These are phyloP conservation scores for Periophthalmus modestus DNA, from an alignment of 2,113 vertebrate species.

Conservation along the genomic window DNA sequence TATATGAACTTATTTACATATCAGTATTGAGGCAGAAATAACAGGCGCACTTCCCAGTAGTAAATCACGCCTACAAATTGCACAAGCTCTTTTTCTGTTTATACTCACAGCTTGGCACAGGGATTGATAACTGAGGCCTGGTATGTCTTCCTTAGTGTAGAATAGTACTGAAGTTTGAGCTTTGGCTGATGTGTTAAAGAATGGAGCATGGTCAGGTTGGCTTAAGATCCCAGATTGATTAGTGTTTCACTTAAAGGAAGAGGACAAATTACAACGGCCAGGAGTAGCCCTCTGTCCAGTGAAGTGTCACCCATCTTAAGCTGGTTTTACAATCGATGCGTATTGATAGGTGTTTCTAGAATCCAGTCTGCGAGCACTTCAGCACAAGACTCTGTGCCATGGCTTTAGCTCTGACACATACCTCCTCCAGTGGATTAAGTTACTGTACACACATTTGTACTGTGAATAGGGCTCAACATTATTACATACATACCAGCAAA, in stretches of 20 bases:
- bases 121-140: too few species aligned
- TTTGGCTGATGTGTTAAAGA: too few species aligned
- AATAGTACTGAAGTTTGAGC: not conserved
- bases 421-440: not conserved
- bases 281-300: constrained; percentile 22
- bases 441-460: not conserved
- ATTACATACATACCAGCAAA: not conserved
- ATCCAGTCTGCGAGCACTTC: constrained; percentile 27
- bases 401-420: constrained; percentile 13
- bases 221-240: constrained; percentile 20
- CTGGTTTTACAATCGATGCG: constrained; percentile 44
- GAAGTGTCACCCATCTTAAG: constrained; percentile 34
- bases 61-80: too few species aligned
- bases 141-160: too few species aligned
- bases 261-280: constrained; percentile 16
- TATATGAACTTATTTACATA: too few species aligned
- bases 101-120: too few species aligned
- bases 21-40: too few species aligned
- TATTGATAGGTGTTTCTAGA: constrained; percentile 35
- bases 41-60: too few species aligned
- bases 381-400: constrained; percentile 29
- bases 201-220: constrained; percentile 13
- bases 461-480: not conserved
- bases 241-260: constrained; percentile 16
- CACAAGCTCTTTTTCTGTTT: too few species aligned